Evolutionary conservation across 2,888 invertebrate genomes (phyloP).

Genomic region (Drosophila kanekoi): DNA sequence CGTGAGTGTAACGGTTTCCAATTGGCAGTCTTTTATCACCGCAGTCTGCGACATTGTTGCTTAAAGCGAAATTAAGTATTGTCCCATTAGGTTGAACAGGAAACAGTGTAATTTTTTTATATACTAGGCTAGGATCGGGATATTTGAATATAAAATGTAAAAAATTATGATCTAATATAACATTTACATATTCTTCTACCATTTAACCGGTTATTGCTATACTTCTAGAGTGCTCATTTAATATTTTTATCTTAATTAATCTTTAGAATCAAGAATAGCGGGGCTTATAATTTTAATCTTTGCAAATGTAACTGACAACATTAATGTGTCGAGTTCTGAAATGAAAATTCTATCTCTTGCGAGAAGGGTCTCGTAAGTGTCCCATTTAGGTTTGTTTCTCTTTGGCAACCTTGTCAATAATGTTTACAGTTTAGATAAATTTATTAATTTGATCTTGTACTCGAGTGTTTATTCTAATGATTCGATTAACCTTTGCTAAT

Average conservation of each 20-base stretch:
- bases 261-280: neutral
- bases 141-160: constrained; percentile 12
- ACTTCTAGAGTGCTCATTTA: neutral
- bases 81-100: constrained; percentile 3
- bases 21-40: constrained; percentile 4
- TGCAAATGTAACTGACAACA: neutral
- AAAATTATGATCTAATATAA: constrained; percentile 14
- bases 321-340: neutral
- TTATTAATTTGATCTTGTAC: no score
- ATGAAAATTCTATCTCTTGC: no score
- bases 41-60: constrained; percentile 1
- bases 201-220: constrained; percentile 2
- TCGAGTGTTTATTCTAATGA: no score
- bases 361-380: no score
- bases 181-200: neutral
- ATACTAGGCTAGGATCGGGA: constrained; percentile 1
- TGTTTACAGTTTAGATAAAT: no score
- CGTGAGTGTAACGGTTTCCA: neutral
- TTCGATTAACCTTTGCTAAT: no score
- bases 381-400: no score
- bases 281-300: neutral
- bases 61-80: neutral
- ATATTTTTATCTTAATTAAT: neutral
- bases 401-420: no score
- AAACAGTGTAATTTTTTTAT: constrained; percentile 1